A percentile compares a stretch with the other conserved stretches of the same genome.
These are phyloP conservation scores for Drosophila sulfurigaster DNA, from an alignment of 1,140 invertebrate genomes.

Conservation along the genomic window DNA sequence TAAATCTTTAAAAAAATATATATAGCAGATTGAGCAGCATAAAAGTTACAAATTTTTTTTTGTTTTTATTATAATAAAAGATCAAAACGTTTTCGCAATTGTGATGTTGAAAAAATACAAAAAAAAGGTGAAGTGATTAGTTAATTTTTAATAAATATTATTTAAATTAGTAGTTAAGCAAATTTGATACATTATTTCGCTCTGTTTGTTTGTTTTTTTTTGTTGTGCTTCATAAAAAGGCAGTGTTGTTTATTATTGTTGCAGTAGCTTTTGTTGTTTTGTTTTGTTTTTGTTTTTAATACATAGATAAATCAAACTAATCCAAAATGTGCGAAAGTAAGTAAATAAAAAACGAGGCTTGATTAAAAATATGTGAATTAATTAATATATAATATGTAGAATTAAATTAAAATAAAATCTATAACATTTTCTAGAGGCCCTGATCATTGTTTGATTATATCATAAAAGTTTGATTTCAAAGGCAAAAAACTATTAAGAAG, in stretches of 20 bases:
- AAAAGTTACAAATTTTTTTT: slow-evolving; percentile 23
- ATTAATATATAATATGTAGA: slow-evolving; percentile 19
- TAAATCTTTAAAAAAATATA: slow-evolving; percentile 5
- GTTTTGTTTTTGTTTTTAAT: slow-evolving; percentile 28
- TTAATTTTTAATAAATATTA: slow-evolving; percentile 25
- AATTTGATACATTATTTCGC: slow-evolving; percentile 47
- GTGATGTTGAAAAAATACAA: slow-evolving; percentile 47
- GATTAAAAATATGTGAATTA: slow-evolving; percentile 15
- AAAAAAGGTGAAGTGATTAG: slow-evolving; percentile 20
- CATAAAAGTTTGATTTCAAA: slow-evolving; percentile 13
- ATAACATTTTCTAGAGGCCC: slow-evolving; percentile 76
- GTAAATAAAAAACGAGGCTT: slow-evolving; percentile 6
- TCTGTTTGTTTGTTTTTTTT: slow-evolving; percentile 37
- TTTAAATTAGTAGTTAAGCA: slow-evolving; percentile 35
- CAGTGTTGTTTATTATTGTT: slow-evolving; percentile 69
- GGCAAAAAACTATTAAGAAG: slow-evolving; percentile 15
- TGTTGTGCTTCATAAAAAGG: slow-evolving; percentile 70
- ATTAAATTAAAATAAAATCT: slow-evolving; percentile 47
- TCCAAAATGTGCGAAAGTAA: slow-evolving; percentile 21
- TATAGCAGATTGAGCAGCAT: slow-evolving; percentile 32
- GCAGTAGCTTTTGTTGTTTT: slow-evolving; percentile 47
- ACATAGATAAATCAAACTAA: slow-evolving; percentile 40
- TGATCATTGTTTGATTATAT: slow-evolving; percentile 51
- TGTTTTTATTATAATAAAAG: slow-evolving; percentile 28
- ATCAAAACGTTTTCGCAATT: slow-evolving; percentile 36